phyloP scores from a whole-genome alignment of 2,113 vertebrate genomes.

The Physeter macrocephalus region DNA sequence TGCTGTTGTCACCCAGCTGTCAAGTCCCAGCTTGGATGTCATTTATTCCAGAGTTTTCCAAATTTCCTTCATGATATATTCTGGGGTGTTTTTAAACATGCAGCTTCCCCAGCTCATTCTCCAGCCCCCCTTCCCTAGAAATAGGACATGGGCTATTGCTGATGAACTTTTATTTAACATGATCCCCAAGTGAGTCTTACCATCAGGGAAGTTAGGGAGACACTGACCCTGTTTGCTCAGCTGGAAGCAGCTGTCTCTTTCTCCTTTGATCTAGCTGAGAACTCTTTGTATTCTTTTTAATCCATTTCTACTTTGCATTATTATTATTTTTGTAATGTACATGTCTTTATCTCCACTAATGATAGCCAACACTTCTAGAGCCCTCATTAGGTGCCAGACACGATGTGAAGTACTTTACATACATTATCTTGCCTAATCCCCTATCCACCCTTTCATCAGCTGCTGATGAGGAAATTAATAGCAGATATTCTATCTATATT shows the following conservation, averaged over 20 bases:
- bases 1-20: neutral
- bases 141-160: neutral
- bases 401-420: constrained; percentile 14
- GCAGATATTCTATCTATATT: neutral
- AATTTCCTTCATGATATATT: neutral
- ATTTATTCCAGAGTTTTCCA: neutral
- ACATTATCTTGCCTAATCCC: constrained; percentile 24
- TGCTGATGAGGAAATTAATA: neutral
- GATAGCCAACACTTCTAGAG: neutral
- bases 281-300: neutral
- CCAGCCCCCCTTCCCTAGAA: neutral
- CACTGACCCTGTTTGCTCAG: neutral
- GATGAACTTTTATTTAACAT: neutral
- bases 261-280: neutral
- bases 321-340: constrained; percentile 23
- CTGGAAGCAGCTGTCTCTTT: neutral
- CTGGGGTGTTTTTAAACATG: neutral
- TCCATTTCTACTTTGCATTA: neutral
- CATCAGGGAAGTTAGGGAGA: neutral
- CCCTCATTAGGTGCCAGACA: neutral
- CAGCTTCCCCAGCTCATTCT: neutral
- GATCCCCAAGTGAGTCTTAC: neutral
- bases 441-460: neutral
- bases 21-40: neutral
- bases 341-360: constrained; percentile 23